Base-by-base conservation (phyloP, 2,113 vertebrate genomes). In the Delphinapterus leucas region DNA sequence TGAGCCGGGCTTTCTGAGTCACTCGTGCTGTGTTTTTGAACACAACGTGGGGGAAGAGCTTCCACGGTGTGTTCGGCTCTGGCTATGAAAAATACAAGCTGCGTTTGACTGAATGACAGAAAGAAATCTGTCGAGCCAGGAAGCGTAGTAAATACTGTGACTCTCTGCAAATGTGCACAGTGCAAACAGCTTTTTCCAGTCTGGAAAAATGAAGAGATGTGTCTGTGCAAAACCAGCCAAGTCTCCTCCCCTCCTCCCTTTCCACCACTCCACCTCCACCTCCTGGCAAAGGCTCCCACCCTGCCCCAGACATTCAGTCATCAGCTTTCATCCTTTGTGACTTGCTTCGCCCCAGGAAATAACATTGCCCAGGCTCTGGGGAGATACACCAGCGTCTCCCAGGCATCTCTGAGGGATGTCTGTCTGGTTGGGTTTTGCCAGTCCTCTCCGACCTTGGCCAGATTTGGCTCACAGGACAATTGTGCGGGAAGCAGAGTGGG, bases 1-100 rank as follows among this genome's bases (percentile, higher is more conserved):
- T 3, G 65, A 70, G 95, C 74, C 17, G 95, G 96, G 60, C 80
- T 77, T 68, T 93, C 71, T 38, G 92, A 97, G 92, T 97, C 81
- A 49, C 81, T 90, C 14, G 7, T 38, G 96, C 73, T 90, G 60
- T 98, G 97, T 97, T 98, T 98, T 98, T 98, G 93, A 97, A 98
- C 97, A 91, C 97, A 68, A 88, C 44, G 25, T 74, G 97, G 93
- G 96, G 97, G 84, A 95, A 98, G 97, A 90, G 70, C 88, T 90
- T 98, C 2, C 95, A 97, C 96, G 97, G 98, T 97, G 98, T 98
- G 98, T 96, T 98, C 84, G 25, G 92, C 90, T 86, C 97, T 86
- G 55, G 36, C 97, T 95, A 76, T 97, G 81, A 98, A 98, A 98
- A 98, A 98, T 98, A 98, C 98, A 98, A 98, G 98, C 98, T 98